phyloP scores from a whole-genome alignment of 2,888 invertebrate genomes.

The Mythimna albipuncta region DNA sequence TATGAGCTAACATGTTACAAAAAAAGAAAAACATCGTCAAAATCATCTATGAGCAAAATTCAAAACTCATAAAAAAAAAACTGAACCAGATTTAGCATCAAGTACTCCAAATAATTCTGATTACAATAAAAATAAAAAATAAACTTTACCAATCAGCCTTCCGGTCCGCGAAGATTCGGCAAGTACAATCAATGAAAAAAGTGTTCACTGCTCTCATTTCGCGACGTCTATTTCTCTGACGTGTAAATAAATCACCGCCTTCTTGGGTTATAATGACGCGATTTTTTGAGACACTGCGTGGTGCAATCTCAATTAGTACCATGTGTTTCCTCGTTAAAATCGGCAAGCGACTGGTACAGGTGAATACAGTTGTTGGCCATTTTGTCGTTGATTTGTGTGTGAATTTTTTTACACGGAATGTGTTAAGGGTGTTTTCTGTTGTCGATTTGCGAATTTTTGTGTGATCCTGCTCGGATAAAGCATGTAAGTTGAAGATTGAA shows the following conservation, averaged over 20 bases:
- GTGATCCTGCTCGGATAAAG: slow-evolving; percentile 29
- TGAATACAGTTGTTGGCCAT: slow-evolving; percentile 71
- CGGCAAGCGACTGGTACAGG: slow-evolving; percentile 78
- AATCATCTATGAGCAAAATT: neutral
- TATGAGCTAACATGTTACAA: neutral
- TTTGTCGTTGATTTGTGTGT: slow-evolving; percentile 57
- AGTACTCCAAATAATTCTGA: slow-evolving; percentile 1
- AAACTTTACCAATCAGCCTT: slow-evolving; percentile 19
- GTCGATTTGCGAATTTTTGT: slow-evolving; percentile 48
- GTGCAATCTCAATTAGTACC: slow-evolving; percentile 90
- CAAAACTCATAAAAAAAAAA: neutral
- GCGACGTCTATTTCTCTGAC: slow-evolving; percentile 83
- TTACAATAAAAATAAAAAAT: slow-evolving; percentile 10
- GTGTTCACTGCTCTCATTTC: slow-evolving; percentile 80
- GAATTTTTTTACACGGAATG: slow-evolving; percentile 55
- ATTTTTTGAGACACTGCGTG: slow-evolving; percentile 83
- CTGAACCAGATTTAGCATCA: neutral
- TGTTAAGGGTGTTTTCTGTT: slow-evolving; percentile 55
- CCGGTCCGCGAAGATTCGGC: slow-evolving; percentile 51
- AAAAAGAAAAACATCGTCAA: too few species aligned
- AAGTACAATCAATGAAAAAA: slow-evolving; percentile 71
- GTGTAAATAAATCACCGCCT: slow-evolving; percentile 88
- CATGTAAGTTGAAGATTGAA: slow-evolving; percentile 19
- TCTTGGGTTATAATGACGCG: slow-evolving; percentile 86
- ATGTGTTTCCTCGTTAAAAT: slow-evolving; percentile 89